A percentile compares a stretch with the other conserved stretches of the same genome.
Conservation (phyloP, 2,888 invertebrate genomes). For the Bibio marci region DNA sequence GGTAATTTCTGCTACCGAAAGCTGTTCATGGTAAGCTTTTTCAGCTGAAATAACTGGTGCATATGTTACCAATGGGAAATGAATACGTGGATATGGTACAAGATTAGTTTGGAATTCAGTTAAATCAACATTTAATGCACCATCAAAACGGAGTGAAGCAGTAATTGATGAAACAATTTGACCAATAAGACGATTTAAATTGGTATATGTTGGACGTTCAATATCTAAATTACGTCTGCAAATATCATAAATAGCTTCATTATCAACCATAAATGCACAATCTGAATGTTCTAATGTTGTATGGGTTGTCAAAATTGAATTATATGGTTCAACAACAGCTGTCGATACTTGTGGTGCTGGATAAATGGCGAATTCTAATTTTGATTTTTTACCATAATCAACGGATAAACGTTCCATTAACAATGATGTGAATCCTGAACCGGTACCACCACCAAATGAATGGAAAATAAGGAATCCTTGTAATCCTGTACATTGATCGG, state of each 20-base stretch:
- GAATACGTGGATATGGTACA: no score
- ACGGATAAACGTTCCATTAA: no score
- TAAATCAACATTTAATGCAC: no score
- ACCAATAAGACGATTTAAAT: slow-evolving; percentile 72
- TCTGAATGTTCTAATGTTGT: slow-evolving; percentile 75
- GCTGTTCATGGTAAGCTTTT: no score
- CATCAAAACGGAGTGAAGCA: no score
- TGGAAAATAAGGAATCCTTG: slow-evolving; percentile 87
- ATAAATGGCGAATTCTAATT: no score
- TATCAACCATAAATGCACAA: slow-evolving; percentile 82
- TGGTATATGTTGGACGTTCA: slow-evolving; percentile 70
- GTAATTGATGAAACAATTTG: slow-evolving; percentile 88
- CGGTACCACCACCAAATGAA: slow-evolving; percentile 81
- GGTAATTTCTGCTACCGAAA: slow-evolving; percentile 82
- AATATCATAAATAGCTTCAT: slow-evolving; percentile 83
- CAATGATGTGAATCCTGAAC: slow-evolving; percentile 86
- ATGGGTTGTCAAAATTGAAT: slow-evolving; percentile 83
- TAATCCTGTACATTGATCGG: slow-evolving; percentile 71
- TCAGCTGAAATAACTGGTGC: no score
- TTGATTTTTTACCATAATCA: no score
- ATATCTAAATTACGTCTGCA: slow-evolving; percentile 74
- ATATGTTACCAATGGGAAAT: no score
- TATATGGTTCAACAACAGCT: slow-evolving; percentile 76
- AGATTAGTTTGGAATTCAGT: no score
- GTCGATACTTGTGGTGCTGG: slow-evolving; percentile 47